Conservation (phyloP, 2,888 invertebrate genomes). For the Spicauda simplicius region DNA sequence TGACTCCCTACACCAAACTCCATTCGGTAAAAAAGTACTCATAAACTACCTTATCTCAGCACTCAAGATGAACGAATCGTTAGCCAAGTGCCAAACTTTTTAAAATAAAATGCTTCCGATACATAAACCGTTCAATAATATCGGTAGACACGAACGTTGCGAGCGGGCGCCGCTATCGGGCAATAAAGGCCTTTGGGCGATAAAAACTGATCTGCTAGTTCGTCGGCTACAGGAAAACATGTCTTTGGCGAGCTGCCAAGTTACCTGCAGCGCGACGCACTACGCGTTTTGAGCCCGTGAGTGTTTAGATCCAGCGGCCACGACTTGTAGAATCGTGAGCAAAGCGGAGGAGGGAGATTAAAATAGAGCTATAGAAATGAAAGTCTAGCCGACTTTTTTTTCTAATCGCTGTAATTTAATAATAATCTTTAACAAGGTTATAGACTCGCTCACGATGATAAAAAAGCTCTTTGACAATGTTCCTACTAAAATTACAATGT, state of each 20-base stretch:
- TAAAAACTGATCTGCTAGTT: conserved; percentile 85
- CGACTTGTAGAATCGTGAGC: not conserved
- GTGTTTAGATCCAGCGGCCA: not conserved
- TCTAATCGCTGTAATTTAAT: too few relatives aligned
- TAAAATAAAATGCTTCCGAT: conserved; percentile 81
- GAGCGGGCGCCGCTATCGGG: conserved; percentile 71
- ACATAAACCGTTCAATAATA: conserved; percentile 82
- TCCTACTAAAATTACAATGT: too few relatives aligned
- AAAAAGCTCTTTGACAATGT: too few relatives aligned
- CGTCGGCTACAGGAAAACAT: conserved; percentile 82
- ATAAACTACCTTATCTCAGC: conserved; percentile 37
- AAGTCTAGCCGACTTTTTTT: too few relatives aligned
- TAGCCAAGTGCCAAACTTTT: conserved; percentile 71
- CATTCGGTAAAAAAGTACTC: conserved; percentile 9
- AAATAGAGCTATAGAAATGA: too few relatives aligned
- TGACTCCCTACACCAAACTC: not conserved
- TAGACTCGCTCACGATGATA: too few relatives aligned
- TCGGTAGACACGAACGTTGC: conserved; percentile 79
- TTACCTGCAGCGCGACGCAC: conserved; percentile 70
- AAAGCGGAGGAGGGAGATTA: too few relatives aligned
- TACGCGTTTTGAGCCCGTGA: conserved; percentile 38
- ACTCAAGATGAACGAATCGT: conserved; percentile 42
- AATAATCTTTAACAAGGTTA: too few relatives aligned
- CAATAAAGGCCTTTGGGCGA: conserved; percentile 84
- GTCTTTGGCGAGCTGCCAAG: conserved; percentile 79